These are phyloP conservation scores for Fistularia commersonii DNA, from an alignment of 2,797 vertebrate genomes.

Conservation along the genomic window DNA sequence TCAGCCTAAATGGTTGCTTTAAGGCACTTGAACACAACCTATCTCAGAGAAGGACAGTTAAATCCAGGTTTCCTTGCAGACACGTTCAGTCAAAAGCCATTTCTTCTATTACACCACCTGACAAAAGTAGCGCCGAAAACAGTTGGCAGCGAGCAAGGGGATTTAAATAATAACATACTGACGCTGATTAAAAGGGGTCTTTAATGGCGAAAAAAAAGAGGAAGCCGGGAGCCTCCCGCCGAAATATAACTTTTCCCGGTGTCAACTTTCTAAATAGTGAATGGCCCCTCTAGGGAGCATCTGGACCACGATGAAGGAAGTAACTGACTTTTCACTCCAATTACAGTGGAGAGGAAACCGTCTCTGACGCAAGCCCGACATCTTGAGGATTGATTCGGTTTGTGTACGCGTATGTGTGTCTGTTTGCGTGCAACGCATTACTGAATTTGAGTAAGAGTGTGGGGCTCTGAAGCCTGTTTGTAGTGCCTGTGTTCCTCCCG, in stretches of 20 bases:
- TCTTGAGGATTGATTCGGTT: constrained; percentile 44
- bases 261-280: constrained; percentile 28
- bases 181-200: constrained; percentile 18
- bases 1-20: no score
- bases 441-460: constrained; percentile 37
- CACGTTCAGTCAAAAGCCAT: no score
- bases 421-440: background rate
- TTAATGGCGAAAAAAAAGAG: constrained; percentile 12
- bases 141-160: no score
- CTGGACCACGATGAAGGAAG: constrained; percentile 39
- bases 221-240: constrained; percentile 16
- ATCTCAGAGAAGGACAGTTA: no score
- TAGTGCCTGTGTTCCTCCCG: constrained; percentile 32
- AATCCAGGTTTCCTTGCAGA: no score
- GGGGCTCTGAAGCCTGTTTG: constrained; percentile 24
- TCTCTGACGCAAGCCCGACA: constrained; percentile 46
- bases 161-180: constrained; percentile 13
- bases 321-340: constrained; percentile 42
- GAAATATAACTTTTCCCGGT: constrained; percentile 26
- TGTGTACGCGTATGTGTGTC: constrained; percentile 14
- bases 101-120: no score
- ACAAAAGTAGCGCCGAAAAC: no score
- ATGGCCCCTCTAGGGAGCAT: constrained; percentile 26
- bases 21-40: no score
- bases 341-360: constrained; percentile 43